Conservation (phyloP, 1,140 invertebrate species). For the Drosophila setifemur region DNA sequence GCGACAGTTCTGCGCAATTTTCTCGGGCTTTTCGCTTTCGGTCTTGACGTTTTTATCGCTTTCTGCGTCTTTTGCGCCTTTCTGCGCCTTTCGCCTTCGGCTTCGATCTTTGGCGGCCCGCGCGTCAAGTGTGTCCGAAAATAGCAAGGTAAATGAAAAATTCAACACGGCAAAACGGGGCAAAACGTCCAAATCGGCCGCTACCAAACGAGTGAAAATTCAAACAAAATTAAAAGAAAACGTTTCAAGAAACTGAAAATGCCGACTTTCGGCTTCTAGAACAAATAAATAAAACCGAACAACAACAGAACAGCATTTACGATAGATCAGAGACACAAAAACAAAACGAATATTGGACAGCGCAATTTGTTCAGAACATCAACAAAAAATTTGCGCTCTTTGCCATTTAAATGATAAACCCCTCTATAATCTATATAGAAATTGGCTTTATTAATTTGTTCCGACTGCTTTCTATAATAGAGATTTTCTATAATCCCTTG, state of each 20-base stretch:
- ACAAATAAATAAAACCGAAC: conserved; percentile 71
- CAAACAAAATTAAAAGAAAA: conserved; percentile 17
- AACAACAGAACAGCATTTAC: conserved; percentile 3
- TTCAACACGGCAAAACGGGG: conserved; percentile 45
- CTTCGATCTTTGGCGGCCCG: conserved; percentile 55
- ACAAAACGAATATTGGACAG: conserved; percentile 39
- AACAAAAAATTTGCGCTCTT: conserved; percentile 60
- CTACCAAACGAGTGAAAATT: conserved; percentile 18
- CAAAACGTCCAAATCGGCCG: conserved; percentile 36
- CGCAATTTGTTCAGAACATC: conserved; percentile 64
- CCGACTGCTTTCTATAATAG: conserved; percentile 14
- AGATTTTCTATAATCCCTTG: conserved; percentile 4
- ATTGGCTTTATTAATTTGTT: conserved; percentile 15
- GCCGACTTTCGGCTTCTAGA: conserved; percentile 51
- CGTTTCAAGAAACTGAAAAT: conserved; percentile 41
- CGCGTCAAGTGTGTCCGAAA: conserved; percentile 74
- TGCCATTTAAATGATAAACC: conserved; percentile 48
- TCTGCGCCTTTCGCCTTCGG: conserved; percentile 53
- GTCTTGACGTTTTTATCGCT: conserved; percentile 56
- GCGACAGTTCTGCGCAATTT: conserved; percentile 78
- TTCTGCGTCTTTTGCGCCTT: too few species aligned
- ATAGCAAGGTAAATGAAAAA: conserved; percentile 74
- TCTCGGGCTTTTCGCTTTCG: conserved; percentile 32
- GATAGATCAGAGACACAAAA: conserved; percentile 23
- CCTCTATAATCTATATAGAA: conserved; percentile 11